Conservation (phyloP, 1,140 invertebrate genomes). For the Drosophila orosa region DNA sequence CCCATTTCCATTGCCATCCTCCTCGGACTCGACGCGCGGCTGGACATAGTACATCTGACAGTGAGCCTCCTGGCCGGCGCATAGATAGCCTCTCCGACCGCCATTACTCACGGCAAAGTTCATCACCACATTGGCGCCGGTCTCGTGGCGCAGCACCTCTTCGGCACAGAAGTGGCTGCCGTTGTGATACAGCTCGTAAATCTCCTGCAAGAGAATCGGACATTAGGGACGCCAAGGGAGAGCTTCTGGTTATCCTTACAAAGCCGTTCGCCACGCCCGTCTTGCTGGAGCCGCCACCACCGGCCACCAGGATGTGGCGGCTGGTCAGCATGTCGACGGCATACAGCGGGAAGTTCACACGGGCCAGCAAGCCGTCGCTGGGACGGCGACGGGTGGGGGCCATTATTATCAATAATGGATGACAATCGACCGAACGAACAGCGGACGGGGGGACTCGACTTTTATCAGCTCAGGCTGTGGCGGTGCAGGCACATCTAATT, state of each 20-base stretch:
- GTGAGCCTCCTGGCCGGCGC: conserved; percentile 95
- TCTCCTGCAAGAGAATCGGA: conserved; percentile 88
- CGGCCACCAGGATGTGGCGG: conserved; percentile 96
- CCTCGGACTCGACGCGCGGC: conserved; percentile 87
- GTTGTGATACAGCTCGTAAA: conserved; percentile 94
- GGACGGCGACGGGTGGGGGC: conserved; percentile 77
- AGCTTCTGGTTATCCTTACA: conserved; percentile 86
- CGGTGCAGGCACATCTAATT: conserved; percentile 23
- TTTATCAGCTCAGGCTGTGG: conserved; percentile 37
- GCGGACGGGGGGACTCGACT: conserved; percentile 43
- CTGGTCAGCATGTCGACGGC: conserved; percentile 94
- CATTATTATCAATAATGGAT: conserved; percentile 73
- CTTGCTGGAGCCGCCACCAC: conserved; percentile 97
- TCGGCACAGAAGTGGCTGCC: conserved; percentile 92
- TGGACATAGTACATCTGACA: conserved; percentile 95
- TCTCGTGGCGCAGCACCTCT: conserved; percentile 94
- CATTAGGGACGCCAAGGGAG: background rate
- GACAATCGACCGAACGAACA: conserved; percentile 30
- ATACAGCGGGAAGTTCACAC: conserved; percentile 97
- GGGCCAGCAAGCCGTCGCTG: conserved; percentile 90
- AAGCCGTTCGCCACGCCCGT: conserved; percentile 98
- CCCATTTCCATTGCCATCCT: conserved; percentile 29
- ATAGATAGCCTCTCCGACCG: conserved; percentile 90
- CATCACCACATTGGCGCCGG: conserved; percentile 95
- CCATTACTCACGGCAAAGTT: conserved; percentile 91